Evolutionary conservation across 2,797 vertebrate genomes (phyloP).

Genomic region (Gymnopithys bicolor): DNA sequence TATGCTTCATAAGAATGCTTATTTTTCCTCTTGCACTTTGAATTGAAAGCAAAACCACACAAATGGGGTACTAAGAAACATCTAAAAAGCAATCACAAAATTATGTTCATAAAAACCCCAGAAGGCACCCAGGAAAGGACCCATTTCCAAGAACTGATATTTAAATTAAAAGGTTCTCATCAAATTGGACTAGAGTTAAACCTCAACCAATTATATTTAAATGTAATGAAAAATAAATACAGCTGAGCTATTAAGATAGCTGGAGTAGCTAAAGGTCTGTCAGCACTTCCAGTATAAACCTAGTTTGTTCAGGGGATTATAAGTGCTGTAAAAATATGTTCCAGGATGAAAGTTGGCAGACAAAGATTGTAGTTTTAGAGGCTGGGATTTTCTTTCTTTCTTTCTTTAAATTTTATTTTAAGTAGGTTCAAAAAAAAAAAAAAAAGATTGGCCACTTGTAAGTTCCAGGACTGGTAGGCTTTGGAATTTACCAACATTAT

Average conservation of each 20-base stretch:
- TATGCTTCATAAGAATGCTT: neutral
- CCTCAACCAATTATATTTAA: slow-evolving; percentile 78
- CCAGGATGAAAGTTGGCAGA: slow-evolving; percentile 74
- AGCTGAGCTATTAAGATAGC: slow-evolving; percentile 76
- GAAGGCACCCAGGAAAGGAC: slow-evolving; percentile 38
- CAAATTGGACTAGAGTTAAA: slow-evolving; percentile 69
- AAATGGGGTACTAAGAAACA: slow-evolving; percentile 45
- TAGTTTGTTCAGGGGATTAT: slow-evolving; percentile 78
- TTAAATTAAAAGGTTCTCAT: slow-evolving; percentile 72
- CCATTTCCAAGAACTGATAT: slow-evolving; percentile 61
- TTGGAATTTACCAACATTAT: slow-evolving; percentile 65
- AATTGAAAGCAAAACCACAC: slow-evolving; percentile 26
- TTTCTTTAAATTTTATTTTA: neutral
- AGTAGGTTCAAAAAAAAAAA: neutral
- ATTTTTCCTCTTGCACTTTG: slow-evolving; percentile 5
- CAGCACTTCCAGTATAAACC: slow-evolving; percentile 77
- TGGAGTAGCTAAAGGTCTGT: slow-evolving; percentile 76
- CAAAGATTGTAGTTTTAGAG: slow-evolving; percentile 67
- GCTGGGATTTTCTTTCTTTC: neutral
- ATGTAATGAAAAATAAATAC: slow-evolving; percentile 82
- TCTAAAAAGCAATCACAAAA: slow-evolving; percentile 16
- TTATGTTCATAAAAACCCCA: neutral
- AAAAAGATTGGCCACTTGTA: slow-evolving; percentile 53
- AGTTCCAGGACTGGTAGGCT: slow-evolving; percentile 58
- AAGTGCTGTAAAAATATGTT: slow-evolving; percentile 77